phyloP scores from a whole-genome alignment of 2,113 vertebrate genomes.

The Calidris pugnax region DNA sequence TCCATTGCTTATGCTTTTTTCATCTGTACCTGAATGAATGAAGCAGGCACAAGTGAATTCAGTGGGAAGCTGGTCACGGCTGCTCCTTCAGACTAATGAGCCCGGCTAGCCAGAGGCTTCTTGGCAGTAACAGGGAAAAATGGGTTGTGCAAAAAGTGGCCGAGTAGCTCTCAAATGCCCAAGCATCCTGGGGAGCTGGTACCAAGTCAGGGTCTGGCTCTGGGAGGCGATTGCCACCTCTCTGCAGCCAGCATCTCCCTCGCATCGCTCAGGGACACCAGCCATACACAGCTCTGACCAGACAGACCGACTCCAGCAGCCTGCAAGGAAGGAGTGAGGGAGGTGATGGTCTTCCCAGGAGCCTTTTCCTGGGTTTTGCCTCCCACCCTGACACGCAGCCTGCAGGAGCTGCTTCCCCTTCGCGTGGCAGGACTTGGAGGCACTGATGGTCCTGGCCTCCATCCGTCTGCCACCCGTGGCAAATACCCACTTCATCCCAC shows the following conservation, averaged over 20 bases:
- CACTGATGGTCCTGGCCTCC: not conserved
- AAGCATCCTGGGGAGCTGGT: not conserved
- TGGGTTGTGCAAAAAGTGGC: not conserved
- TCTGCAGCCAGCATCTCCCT: not conserved
- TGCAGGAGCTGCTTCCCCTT: not conserved
- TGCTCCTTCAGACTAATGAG: not conserved
- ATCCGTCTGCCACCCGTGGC: fast-evolving
- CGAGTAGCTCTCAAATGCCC: not conserved
- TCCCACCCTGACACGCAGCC: not conserved
- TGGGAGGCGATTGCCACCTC: not conserved
- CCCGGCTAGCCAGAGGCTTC: not conserved
- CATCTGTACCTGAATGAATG: not conserved
- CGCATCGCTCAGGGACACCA: fast-evolving
- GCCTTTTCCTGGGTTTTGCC: not conserved
- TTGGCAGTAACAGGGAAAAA: not conserved
- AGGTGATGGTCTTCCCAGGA: fast-evolving
- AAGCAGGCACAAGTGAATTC: not conserved
- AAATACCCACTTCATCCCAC: no score
- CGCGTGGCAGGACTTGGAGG: fast-evolving
- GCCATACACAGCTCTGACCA: fast-evolving
- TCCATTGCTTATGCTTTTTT: not conserved
- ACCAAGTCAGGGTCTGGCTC: not conserved
- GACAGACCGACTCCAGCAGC: not conserved
- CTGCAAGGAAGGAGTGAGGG: not conserved
- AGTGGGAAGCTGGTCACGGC: not conserved